Percentiles rank a stretch among this genome's conserved stretches.
Conservation (phyloP, 2,888 invertebrate genomes). For the Pimpla rufipes region DNA sequence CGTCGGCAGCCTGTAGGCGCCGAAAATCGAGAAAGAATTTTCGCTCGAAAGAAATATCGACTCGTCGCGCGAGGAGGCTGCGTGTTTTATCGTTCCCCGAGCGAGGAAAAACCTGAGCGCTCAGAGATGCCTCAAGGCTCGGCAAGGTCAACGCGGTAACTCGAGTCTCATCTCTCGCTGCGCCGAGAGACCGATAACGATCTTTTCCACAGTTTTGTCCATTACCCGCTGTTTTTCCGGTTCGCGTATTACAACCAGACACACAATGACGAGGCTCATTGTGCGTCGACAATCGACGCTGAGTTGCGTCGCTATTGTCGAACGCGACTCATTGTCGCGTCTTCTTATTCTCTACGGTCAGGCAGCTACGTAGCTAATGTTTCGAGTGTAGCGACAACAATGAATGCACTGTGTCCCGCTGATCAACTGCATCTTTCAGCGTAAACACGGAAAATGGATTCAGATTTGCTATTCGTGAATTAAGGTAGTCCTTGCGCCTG, state of each 20-base stretch:
- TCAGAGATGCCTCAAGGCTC: neutral
- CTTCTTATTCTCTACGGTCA: neutral
- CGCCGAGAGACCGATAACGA: slow-evolving; percentile 20
- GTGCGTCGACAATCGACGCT: neutral
- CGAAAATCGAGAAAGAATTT: slow-evolving; percentile 11
- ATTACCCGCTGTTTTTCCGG: neutral
- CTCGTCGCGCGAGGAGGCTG: neutral
- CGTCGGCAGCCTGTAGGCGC: neutral
- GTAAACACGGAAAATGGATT: no score
- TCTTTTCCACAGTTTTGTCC: neutral
- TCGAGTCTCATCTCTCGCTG: neutral
- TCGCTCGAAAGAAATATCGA: neutral
- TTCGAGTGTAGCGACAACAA: neutral
- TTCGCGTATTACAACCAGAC: slow-evolving; percentile 5
- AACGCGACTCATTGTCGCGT: neutral
- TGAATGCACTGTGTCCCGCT: neutral
- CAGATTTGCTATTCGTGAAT: no score
- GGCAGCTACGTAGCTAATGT: neutral
- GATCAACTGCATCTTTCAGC: neutral
- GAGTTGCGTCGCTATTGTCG: neutral
- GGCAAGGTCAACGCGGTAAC: slow-evolving; percentile 4
- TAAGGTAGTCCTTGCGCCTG: no score
- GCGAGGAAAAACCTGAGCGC: neutral
- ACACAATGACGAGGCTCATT: slow-evolving; percentile 13
- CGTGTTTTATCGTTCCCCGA: slow-evolving; percentile 26